Evolutionary conservation across 1,140 invertebrate species (phyloP).

Genomic region (Drosophila tropicalis): DNA sequence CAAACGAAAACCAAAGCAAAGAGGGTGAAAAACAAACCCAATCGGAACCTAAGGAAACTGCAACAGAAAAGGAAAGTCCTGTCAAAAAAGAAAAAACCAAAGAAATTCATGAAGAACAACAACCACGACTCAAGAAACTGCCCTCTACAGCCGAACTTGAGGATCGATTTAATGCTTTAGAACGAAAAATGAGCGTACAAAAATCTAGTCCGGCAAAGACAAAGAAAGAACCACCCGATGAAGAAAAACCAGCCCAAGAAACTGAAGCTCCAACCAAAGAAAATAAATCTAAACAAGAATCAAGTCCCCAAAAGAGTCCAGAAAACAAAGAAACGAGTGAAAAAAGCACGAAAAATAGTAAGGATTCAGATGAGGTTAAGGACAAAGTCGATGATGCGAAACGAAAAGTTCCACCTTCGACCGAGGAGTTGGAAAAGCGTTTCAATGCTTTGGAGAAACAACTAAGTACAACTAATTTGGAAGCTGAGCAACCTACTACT

Average conservation of each 20-base stretch:
- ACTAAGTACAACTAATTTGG: constrained; percentile 49
- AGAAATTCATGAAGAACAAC: background rate
- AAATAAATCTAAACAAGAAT: background rate
- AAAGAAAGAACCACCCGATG: constrained; percentile 74
- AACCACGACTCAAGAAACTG: constrained; percentile 65
- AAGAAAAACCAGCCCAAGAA: background rate
- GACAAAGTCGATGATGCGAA: constrained; percentile 14
- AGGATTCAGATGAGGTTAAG: background rate
- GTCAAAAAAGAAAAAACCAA: constrained; percentile 3
- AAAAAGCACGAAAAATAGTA: background rate
- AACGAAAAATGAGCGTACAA: constrained; percentile 66
- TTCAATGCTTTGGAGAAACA: constrained; percentile 75
- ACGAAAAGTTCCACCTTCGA: constrained; percentile 66
- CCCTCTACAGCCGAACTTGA: constrained; percentile 77
- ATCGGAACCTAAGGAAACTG: constrained; percentile 29
- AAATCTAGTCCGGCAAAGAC: constrained; percentile 60
- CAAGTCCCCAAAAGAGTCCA: background rate
- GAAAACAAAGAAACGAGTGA: background rate
- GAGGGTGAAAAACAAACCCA: constrained; percentile 41
- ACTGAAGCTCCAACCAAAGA: background rate
- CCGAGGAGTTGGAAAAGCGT: constrained; percentile 75
- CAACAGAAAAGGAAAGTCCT: constrained; percentile 30
- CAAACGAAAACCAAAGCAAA: constrained; percentile 35
- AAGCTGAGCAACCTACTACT: constrained; percentile 27
- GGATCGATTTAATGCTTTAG: constrained; percentile 73